These are phyloP conservation scores for Antechinus stuartii DNA, from an alignment of 2,113 vertebrate genomes.

Conservation along the genomic window DNA sequence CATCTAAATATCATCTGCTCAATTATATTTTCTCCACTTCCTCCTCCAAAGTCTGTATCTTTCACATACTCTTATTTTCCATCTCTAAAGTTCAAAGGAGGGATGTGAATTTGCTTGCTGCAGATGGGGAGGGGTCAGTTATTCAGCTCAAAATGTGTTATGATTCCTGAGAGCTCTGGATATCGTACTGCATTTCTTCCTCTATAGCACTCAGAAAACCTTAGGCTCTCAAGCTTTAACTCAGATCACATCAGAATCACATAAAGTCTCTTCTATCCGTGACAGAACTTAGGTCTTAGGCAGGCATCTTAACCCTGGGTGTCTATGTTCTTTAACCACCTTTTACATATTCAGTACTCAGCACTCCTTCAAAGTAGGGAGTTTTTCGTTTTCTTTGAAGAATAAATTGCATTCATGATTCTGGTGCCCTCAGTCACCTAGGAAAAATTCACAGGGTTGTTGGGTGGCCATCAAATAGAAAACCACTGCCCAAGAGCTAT, in stretches of 20 bases:
- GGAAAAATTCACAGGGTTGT: not conserved
- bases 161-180: not conserved
- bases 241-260: not conserved
- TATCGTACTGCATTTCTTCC: not conserved
- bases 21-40: not conserved
- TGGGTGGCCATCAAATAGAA: not conserved
- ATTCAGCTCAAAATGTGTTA: not conserved
- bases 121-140: not conserved
- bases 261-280: not conserved
- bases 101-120: not conserved
- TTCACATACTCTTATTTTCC: not conserved
- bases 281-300: not conserved
- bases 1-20: not conserved
- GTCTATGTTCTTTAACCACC: not conserved
- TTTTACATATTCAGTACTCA: not conserved
- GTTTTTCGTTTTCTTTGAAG: not conserved
- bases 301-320: conserved; percentile 7
- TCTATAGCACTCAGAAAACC: not conserved
- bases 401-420: not conserved
- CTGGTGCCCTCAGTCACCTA: not conserved
- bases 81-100: not conserved
- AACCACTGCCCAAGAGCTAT: not conserved
- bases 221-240: conserved; percentile 13
- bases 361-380: not conserved
- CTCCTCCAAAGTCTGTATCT: not conserved